phyloP scores from a whole-genome alignment of 64 coral and sea anemone species.

The Exaiptasia diaphana region DNA sequence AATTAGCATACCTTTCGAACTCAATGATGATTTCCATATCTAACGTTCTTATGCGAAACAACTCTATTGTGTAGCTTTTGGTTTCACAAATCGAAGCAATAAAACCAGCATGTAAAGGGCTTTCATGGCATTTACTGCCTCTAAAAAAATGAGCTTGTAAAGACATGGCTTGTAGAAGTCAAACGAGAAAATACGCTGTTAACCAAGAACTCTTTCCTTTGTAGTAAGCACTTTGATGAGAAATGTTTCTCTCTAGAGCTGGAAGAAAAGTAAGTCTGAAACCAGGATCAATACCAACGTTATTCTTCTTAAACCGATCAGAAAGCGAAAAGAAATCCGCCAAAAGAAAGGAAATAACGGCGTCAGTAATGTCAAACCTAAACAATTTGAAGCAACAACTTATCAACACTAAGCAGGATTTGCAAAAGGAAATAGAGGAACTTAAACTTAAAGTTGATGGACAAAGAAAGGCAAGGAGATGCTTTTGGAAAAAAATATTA shows the following conservation, averaged over 20 bases:
- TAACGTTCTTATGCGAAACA: no score
- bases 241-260: not conserved
- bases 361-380: not conserved
- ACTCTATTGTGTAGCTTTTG: no score
- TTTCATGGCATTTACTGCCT: no score
- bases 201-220: conserved; percentile 38
- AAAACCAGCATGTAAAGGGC: no score
- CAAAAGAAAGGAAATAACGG: not conserved
- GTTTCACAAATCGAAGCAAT: no score
- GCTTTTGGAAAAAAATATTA: conserved; percentile 12
- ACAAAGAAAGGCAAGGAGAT: conserved; percentile 28
- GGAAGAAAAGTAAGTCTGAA: not conserved
- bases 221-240: conserved; percentile 12
- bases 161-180: conserved; percentile 47
- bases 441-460: conserved; percentile 29
- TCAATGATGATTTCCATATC: no score
- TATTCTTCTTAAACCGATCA: conserved; percentile 25
- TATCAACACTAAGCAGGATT: conserved; percentile 43
- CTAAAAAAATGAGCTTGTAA: no score
- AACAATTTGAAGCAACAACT: conserved; percentile 49
- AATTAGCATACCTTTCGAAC: no score
- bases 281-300: conserved; percentile 15
- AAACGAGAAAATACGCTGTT: conserved; percentile 22
- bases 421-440: conserved; percentile 43
- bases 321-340: conserved; percentile 9